Conservation (phyloP, 2,113 vertebrate species). For the Lamprologus tigripictilis region DNA sequence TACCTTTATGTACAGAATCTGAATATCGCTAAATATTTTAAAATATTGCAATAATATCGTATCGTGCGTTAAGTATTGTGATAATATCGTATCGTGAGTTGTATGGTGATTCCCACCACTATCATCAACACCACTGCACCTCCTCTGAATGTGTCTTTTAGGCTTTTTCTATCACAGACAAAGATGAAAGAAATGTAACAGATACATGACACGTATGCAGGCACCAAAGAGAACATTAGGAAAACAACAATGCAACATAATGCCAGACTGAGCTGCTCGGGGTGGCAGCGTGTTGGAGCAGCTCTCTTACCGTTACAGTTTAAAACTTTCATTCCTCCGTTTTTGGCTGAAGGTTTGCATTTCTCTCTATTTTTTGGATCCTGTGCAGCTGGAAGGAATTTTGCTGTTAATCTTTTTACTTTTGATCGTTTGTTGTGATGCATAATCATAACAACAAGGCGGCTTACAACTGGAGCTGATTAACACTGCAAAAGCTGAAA, state of each 20-base stretch:
- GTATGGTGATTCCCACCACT: accelerated
- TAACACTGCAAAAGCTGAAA: background rate
- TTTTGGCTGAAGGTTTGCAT: accelerated
- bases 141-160: background rate
- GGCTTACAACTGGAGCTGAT: background rate
- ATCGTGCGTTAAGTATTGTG: no score
- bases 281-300: background rate
- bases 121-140: background rate
- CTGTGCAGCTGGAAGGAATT: background rate
- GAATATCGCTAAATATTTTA: no score
- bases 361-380: background rate
- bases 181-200: background rate
- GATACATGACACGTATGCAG: background rate
- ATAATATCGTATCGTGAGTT: no score
- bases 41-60: no score
- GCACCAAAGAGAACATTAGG: background rate
- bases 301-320: background rate
- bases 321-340: background rate
- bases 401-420: background rate
- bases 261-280: background rate
- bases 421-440: background rate
- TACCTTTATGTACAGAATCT: no score
- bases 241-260: background rate
- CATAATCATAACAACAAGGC: background rate
- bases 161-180: background rate